Conservation (phyloP, 2,888 invertebrate species). For the Apodemia duryi region DNA sequence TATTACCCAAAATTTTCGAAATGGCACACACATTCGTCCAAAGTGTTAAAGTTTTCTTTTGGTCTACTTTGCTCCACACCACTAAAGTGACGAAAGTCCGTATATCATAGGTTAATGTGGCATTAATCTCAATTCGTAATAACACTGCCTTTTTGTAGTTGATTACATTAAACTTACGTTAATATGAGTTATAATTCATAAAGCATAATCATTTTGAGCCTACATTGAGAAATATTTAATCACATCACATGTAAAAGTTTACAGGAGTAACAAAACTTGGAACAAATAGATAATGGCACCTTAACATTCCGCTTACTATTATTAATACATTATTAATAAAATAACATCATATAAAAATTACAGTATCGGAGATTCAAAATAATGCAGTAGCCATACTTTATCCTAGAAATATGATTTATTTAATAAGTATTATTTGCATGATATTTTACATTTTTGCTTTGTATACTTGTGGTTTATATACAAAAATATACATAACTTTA, state of each 20-base stretch:
- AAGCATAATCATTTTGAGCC: conserved; percentile 13
- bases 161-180: conserved; percentile 10
- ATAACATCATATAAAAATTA: conserved; percentile 69
- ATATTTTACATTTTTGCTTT: conserved; percentile 66
- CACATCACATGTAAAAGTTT: conserved; percentile 9
- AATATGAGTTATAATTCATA: not conserved
- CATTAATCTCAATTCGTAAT: conserved; percentile 1
- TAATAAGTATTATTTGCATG: conserved; percentile 51
- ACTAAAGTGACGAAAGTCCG: not conserved
- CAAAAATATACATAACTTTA: conserved; percentile 76
- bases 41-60: not conserved
- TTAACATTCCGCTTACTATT: conserved; percentile 62
- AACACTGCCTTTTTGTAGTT: conserved; percentile 1
- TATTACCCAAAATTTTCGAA: too few relatives aligned
- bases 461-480: conserved; percentile 69
- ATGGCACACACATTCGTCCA: too few relatives aligned
- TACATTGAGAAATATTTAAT: conserved; percentile 9
- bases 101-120: not conserved
- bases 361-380: conserved; percentile 73
- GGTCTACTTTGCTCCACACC: not conserved
- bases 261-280: conserved; percentile 50
- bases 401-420: conserved; percentile 45
- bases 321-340: conserved; percentile 57
- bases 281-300: conserved; percentile 76
- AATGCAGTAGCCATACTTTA: conserved; percentile 50